Conservation (phyloP, 2,797 vertebrate species). For the Chiroxiphia lanceolata region DNA sequence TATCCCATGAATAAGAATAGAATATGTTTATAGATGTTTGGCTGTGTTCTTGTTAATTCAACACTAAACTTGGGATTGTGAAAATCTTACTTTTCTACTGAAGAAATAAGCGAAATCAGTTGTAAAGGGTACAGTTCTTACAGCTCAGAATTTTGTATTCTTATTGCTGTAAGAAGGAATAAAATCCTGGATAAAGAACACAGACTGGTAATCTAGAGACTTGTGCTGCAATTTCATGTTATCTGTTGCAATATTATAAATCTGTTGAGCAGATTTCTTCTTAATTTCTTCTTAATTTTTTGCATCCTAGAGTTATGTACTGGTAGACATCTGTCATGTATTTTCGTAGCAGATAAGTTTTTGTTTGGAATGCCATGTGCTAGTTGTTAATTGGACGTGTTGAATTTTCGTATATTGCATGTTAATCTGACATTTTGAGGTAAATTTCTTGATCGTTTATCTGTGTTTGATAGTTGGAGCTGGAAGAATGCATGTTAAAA, state of each 20-base stretch:
- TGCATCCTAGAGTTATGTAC: neutral
- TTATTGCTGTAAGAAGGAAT: neutral
- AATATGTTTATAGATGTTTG: neutral
- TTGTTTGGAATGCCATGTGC: neutral
- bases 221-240: neutral
- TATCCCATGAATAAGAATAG: neutral
- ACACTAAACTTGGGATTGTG: neutral
- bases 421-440: neutral
- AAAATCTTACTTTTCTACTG: neutral
- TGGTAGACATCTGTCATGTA: neutral
- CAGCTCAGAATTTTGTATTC: neutral
- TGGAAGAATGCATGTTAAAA: constrained; percentile 85
- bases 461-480: constrained; percentile 80
- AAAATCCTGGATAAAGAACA: neutral
- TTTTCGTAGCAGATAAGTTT: neutral
- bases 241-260: neutral
- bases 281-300: neutral
- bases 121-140: neutral
- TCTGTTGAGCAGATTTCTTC: neutral
- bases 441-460: neutral
- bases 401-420: neutral
- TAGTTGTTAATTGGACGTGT: neutral
- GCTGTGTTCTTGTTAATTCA: neutral
- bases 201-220: neutral
- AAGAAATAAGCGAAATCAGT: neutral